Conservation (phyloP, 2,113 vertebrate species). For the Vimba vimba region DNA sequence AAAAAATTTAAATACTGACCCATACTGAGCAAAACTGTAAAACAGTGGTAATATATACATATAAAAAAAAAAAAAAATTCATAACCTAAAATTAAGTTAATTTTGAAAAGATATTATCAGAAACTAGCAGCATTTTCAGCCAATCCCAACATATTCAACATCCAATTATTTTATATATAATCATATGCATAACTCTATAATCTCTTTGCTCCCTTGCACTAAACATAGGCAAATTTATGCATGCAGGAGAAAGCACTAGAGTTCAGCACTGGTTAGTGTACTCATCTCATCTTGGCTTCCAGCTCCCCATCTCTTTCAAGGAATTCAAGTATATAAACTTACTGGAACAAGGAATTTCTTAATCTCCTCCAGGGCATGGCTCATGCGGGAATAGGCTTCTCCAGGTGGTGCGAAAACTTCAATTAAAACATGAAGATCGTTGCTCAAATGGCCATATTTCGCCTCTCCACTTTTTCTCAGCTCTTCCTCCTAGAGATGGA, state of each 20-base stretch:
- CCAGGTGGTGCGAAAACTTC: conserved; percentile 98
- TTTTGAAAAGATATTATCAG: neutral
- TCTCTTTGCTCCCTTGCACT: conserved; percentile 22
- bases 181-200: conserved; percentile 33
- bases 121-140: neutral
- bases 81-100: neutral
- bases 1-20: no score
- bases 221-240: conserved; percentile 9
- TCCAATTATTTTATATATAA: neutral
- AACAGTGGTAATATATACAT: no score
- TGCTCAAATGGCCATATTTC: conserved; percentile 95
- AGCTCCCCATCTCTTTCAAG: conserved; percentile 47
- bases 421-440: conserved; percentile 98
- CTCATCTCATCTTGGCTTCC: conserved; percentile 11
- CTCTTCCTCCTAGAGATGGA: conserved; percentile 90
- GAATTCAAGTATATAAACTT: conserved; percentile 75
- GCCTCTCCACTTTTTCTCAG: conserved; percentile 95
- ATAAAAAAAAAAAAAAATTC: neutral
- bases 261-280: conserved; percentile 39
- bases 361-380: conserved; percentile 97
- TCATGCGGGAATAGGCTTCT: conserved; percentile 99
- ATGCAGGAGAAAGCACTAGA: conserved; percentile 42
- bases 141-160: neutral
- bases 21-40: no score
- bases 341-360: conserved; percentile 99